Percentiles rank a stretch among this genome's conserved stretches.
These are phyloP conservation scores for Edolisoma coerulescens DNA, from an alignment of 2,113 vertebrate genomes.

Conservation along the genomic window DNA sequence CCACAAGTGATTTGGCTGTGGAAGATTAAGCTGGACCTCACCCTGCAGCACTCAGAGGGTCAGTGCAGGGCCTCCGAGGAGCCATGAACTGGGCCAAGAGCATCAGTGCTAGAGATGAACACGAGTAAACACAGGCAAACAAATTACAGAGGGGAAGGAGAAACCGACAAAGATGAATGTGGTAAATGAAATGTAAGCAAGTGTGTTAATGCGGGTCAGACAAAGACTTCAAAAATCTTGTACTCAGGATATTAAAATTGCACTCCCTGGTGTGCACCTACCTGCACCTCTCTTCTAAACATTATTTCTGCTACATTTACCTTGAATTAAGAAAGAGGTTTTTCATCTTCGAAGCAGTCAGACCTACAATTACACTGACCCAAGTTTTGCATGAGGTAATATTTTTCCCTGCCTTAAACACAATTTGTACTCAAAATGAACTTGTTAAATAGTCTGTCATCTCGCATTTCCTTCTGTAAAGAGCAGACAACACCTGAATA, in stretches of 20 bases:
- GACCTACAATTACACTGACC: slow-evolving; percentile 52
- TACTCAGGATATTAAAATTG: slow-evolving; percentile 53
- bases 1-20: not conserved
- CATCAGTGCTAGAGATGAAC: not conserved
- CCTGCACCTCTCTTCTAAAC: slow-evolving; percentile 45
- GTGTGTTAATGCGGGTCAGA: not conserved
- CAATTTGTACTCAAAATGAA: slow-evolving; percentile 58
- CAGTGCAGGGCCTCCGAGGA: not conserved
- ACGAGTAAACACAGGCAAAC: not conserved
- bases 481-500: slow-evolving; percentile 59
- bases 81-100: not conserved
- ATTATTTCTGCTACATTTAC: slow-evolving; percentile 65
- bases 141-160: not conserved
- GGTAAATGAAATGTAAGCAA: slow-evolving; percentile 28
- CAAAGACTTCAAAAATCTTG: slow-evolving; percentile 24
- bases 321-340: slow-evolving; percentile 57
- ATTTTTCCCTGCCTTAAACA: slow-evolving; percentile 58
- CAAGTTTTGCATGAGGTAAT: slow-evolving; percentile 58
- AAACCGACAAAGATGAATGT: not conserved
- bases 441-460: slow-evolving; percentile 58
- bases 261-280: slow-evolving; percentile 46
- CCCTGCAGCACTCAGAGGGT: rapidly evolving
- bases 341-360: slow-evolving; percentile 58
- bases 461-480: slow-evolving; percentile 20
- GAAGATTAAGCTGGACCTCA: not conserved